Evolutionary conservation across 2,113 vertebrate species (phyloP), one percentile per base, ranked within the genome.

Genomic region (Lepisosteus osseus): DNA sequence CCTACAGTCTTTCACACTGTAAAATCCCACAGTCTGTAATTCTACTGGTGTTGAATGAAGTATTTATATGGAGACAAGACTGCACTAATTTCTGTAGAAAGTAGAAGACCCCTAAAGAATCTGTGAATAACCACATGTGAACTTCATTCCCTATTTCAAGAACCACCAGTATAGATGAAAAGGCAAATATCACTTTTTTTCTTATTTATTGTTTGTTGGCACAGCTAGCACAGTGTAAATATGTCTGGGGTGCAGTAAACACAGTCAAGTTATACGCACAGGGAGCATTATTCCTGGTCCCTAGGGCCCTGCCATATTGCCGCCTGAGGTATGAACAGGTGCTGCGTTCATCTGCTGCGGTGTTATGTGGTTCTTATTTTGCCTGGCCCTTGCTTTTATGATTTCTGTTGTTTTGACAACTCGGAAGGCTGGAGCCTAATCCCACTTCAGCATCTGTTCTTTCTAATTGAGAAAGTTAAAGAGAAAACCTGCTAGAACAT

Each of bases 251-350:
- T 59, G 13, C 13, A 59, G 56, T 15, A 42, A 61, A 55, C n/a
- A 55, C 68, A 44, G 68, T 12, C 29, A 43, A 43, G 55, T 75
- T 68, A 29, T 8, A 29, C 6, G 61, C 41, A 61, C 41, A 44
- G 40, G 29, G 42, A 57, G 7, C 29, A 59, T 65, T 67, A 73
- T 67, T 6, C 8, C 65, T 72, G 78, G 75, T 76, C 76, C 81
- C 11, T 0, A 82, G 84, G 77, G 72, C 65, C 68, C 73, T 57
- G 74, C 79, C 83, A 81, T 79, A 78, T 84, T 83, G 83, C 69
- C 63, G 72, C 80, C 55, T 77, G 40, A 74, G 74, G 63, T 79
- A 72, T n/a, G 56, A 79, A 74, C 88, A 90, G 86, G 85, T 85
- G 87, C 75, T 81, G 73, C 71, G 72, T 78, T 80, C 77, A 75